These are phyloP conservation scores for Hylaeus anthracinus DNA, from an alignment of 1,140 invertebrate genomes.

Conservation along the genomic window DNA sequence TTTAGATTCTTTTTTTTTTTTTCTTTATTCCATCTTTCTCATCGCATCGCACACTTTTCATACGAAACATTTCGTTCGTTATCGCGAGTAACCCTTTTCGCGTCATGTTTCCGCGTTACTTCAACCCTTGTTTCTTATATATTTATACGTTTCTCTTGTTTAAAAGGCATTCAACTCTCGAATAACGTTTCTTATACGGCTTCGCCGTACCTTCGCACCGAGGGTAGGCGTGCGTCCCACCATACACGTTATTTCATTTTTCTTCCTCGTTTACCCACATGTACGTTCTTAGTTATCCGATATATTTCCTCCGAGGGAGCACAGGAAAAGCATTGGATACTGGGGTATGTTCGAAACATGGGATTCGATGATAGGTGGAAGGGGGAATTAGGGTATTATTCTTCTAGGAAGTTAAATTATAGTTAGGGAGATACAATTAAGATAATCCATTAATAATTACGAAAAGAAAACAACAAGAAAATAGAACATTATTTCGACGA, in stretches of 20 bases:
- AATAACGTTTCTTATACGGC: constrained; percentile 53
- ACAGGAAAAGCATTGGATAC: constrained; percentile 64
- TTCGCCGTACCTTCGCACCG: constrained; percentile 18
- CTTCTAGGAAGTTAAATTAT: constrained; percentile 78
- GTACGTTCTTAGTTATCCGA: constrained; percentile 48
- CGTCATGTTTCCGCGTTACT: neutral
- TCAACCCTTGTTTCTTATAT: constrained; percentile 39
- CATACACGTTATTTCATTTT: constrained; percentile 49
- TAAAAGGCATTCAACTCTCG: constrained; percentile 62
- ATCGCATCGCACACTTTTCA: constrained; percentile 17
- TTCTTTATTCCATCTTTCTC: constrained; percentile 32
- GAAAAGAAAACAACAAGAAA: constrained; percentile 79
- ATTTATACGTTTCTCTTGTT: constrained; percentile 17
- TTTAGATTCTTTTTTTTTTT: constrained; percentile 20
- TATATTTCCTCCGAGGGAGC: constrained; percentile 54
- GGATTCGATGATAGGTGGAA: constrained; percentile 33
- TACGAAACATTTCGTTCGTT: constrained; percentile 24
- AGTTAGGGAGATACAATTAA: constrained; percentile 77
- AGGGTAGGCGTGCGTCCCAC: constrained; percentile 66
- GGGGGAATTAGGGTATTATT: constrained; percentile 61
- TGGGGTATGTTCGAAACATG: constrained; percentile 52
- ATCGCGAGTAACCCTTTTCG: constrained; percentile 22
- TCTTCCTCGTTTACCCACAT: constrained; percentile 52
- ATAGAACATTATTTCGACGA: constrained; percentile 72
- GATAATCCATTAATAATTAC: constrained; percentile 79